Evolutionary conservation across 2,113 vertebrate genomes (phyloP), one percentile per base, ranked within the genome.

Genomic region (Poeciliopsis occidentalis): DNA sequence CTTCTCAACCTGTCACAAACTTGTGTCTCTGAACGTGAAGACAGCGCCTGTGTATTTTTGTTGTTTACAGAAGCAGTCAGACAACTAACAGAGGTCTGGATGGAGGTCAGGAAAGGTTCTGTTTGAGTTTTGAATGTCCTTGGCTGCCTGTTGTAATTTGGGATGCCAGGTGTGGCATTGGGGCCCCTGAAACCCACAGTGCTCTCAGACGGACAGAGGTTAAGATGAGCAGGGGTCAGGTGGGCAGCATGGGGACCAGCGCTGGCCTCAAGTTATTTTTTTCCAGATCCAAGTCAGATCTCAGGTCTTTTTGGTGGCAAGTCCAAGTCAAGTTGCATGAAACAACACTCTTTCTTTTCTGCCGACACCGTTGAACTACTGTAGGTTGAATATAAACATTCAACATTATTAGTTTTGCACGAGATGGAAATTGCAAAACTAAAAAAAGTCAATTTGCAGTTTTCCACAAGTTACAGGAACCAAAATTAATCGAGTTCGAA

Each of bases 181-280:
- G 80, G 79, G 44, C 74, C n/a, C 74, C 79, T 71, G 70, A 82
- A 81, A 80, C 87, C 80, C 69, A 65, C 65, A 78, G 69, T 51
- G 85, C 76, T 93, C 82, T 84, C 92, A 90, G 86, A 91, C 91
- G 88, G 71, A 70, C 11, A 29, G 66, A 66, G 74, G 67, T 66
- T 69, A 71, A 79, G 73, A 47, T 67, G 70, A 54, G 34, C 44
- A 65, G 24, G 41, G 65, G 71, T 80, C 71, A 70, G 82, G 65
- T 73, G 75, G 67, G 71, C 29, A 73, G 77, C 71, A 70, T 32
- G 26, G 15, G 39, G 31, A n/a, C 51, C 51, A 57, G 24, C 37
- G 24, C 12, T 60, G 51, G 22, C 22, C 51, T 57, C 22, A 57
- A 24, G 51, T n/a, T 57, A 57, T 57, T 57, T n/a, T 10, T 10